These are phyloP conservation scores for Catharus ustulatus DNA, from an alignment of 2,797 vertebrate genomes.

Conservation along the genomic window DNA sequence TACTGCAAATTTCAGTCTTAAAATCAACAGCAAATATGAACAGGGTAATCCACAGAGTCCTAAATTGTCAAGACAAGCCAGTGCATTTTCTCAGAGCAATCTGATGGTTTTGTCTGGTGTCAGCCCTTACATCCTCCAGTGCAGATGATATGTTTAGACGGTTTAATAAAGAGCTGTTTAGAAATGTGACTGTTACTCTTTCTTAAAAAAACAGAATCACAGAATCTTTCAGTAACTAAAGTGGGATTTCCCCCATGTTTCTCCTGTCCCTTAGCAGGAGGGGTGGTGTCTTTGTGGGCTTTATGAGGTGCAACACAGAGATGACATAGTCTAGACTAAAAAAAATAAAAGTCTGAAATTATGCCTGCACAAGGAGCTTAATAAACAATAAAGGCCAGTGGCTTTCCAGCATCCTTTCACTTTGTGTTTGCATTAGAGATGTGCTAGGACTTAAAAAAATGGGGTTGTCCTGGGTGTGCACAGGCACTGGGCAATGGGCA, in stretches of 20 bases:
- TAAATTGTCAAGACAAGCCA: conserved; percentile 59
- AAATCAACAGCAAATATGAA: conserved; percentile 59
- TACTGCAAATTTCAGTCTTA: conserved; percentile 54
- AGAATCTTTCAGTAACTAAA: neutral
- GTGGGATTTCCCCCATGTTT: neutral
- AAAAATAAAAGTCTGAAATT: neutral
- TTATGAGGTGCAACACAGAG: neutral
- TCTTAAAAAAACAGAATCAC: neutral
- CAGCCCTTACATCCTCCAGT: conserved; percentile 49
- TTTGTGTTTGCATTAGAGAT: conserved; percentile 13
- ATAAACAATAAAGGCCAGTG: conserved; percentile 56
- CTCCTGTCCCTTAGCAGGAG: neutral
- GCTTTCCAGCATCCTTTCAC: conserved; percentile 21
- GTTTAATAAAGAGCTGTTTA: conserved; percentile 60
- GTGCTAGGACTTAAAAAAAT: conserved; percentile 10
- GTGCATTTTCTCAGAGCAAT: conserved; percentile 51
- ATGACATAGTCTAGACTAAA: neutral
- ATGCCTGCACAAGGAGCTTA: conserved; percentile 10
- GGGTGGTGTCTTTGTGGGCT: neutral
- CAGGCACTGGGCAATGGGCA: neutral
- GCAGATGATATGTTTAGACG: conserved; percentile 33
- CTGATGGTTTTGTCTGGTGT: conserved; percentile 70
- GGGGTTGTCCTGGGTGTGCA: neutral
- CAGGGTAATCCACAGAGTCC: conserved; percentile 44
- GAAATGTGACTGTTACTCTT: neutral